phyloP scores from a whole-genome alignment of 2,888 invertebrate genomes.

The Stenoptilia bipunctidactyla region DNA sequence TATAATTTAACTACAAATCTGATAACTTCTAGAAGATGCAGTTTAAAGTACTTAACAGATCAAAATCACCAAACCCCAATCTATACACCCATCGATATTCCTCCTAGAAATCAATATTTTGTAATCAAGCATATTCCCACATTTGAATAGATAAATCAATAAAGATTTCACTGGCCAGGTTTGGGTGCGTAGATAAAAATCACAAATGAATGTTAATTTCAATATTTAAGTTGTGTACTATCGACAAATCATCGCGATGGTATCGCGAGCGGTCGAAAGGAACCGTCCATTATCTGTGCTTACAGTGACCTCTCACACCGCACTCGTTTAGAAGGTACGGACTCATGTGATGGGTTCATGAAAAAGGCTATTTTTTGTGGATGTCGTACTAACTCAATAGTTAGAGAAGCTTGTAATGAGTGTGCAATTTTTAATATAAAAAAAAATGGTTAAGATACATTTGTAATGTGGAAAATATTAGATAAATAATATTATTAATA shows the following conservation, averaged over 20 bases:
- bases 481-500: too few relatives aligned
- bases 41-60: too few relatives aligned
- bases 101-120: slow-evolving; percentile 14
- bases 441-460: too few relatives aligned
- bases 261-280: slow-evolving; percentile 47
- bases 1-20: too few relatives aligned
- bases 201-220: slow-evolving; percentile 64
- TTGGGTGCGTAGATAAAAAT: slow-evolving; percentile 40
- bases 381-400: too few relatives aligned
- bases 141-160: slow-evolving; percentile 21
- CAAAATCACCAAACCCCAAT: too few relatives aligned
- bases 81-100: too few relatives aligned
- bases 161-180: slow-evolving; percentile 19
- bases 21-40: too few relatives aligned
- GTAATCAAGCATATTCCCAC: not conserved
- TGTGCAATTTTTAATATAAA: too few relatives aligned
- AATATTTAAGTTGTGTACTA: slow-evolving; percentile 61
- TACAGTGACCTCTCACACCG: slow-evolving; percentile 58
- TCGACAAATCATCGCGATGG: slow-evolving; percentile 66
- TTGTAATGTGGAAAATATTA: too few relatives aligned
- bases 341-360: not conserved
- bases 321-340: slow-evolving; percentile 25
- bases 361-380: too few relatives aligned
- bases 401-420: too few relatives aligned
- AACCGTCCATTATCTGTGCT: slow-evolving; percentile 49